Conservation (phyloP, 2,797 vertebrate species). For the Tauraco hartlaubi region DNA sequence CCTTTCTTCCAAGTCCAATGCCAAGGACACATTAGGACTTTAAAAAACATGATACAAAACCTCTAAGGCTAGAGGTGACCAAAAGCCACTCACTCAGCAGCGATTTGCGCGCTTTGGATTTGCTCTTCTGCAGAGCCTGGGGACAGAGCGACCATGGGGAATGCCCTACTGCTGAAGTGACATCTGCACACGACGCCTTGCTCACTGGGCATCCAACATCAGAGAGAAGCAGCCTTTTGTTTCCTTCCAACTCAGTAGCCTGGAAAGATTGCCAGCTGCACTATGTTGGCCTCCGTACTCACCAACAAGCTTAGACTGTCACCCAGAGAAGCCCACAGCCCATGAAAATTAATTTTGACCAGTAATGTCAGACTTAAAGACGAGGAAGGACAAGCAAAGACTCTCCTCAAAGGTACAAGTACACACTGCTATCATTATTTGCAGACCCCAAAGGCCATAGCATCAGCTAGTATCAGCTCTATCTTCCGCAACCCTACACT, state of each 20-base stretch:
- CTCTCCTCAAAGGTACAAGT: background rate
- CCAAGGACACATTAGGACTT: background rate
- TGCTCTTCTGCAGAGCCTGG: background rate
- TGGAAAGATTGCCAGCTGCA: conserved; percentile 6
- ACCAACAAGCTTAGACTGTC: background rate
- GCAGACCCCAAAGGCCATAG: background rate
- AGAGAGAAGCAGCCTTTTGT: background rate
- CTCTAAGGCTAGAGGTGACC: background rate
- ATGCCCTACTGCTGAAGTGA: background rate
- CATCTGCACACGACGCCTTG: accelerated
- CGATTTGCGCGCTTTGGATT: background rate
- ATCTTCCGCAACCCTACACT: background rate
- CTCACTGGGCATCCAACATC: background rate
- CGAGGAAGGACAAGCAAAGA: background rate
- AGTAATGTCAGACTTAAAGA: background rate
- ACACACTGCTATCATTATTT: background rate
- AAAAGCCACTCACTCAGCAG: background rate
- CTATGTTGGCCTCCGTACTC: background rate
- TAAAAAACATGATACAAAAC: background rate
- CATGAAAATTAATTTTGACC: background rate
- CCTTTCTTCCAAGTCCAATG: background rate
- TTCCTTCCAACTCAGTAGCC: background rate
- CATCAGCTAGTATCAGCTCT: background rate
- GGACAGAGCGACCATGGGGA: background rate
- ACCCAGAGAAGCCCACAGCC: background rate